These are phyloP conservation scores for Paralichthys olivaceus DNA, from an alignment of 2,113 vertebrate species.

Conservation along the genomic window DNA sequence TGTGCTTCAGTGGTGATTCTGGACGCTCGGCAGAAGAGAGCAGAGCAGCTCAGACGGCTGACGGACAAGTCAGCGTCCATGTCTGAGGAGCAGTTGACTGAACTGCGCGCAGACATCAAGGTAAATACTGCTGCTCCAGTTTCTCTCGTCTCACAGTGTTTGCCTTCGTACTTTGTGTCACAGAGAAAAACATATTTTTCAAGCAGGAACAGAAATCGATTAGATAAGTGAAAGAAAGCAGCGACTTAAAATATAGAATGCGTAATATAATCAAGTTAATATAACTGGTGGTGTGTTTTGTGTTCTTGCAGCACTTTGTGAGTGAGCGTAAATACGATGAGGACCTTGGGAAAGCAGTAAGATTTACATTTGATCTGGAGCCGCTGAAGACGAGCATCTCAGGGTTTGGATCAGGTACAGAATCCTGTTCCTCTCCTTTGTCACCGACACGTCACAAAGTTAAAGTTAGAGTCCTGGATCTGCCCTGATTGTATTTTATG, in stretches of 20 bases:
- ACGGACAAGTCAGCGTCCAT: slow-evolving; percentile 90
- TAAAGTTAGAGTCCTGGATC: no score
- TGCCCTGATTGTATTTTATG: no score
- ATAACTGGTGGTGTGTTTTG: not conserved
- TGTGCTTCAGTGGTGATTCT: slow-evolving; percentile 87
- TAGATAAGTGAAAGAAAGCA: not conserved
- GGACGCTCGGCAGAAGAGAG: slow-evolving; percentile 90
- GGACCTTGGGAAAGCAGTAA: slow-evolving; percentile 91
- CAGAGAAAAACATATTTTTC: no score
- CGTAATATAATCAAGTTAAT: no score
- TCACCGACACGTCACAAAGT: not conserved
- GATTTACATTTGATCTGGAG: slow-evolving; percentile 91
- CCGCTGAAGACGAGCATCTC: slow-evolving; percentile 87
- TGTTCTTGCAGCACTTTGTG: slow-evolving; percentile 89
- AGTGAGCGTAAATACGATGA: slow-evolving; percentile 97
- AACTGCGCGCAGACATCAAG: slow-evolving; percentile 96
- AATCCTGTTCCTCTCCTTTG: not conserved
- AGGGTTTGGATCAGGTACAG: slow-evolving; percentile 91
- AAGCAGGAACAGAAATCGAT: no score
- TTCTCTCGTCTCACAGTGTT: not conserved
- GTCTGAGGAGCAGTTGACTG: slow-evolving; percentile 93
- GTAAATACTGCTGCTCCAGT: slow-evolving; percentile 21
- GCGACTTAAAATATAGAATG: not conserved
- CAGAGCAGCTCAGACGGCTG: slow-evolving; percentile 89
- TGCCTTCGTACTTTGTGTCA: no score